Evolutionary conservation across 2,888 invertebrate genomes (phyloP).

Genomic region (Chelonus formosanus): DNA sequence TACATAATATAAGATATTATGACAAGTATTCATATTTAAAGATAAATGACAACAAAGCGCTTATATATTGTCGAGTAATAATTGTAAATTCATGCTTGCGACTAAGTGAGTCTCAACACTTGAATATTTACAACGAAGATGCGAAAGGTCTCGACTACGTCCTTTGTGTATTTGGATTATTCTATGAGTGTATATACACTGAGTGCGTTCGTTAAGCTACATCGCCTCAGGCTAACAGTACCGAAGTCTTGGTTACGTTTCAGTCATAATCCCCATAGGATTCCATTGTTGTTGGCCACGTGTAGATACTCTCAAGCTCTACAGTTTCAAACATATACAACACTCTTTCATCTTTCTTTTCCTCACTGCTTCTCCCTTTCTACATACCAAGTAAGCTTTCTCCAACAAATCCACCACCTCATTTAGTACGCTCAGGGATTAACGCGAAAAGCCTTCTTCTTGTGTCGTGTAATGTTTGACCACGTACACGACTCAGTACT

Average conservation of each 20-base stretch:
- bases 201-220: constrained; percentile 47
- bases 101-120: constrained; percentile 3
- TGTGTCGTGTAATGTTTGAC: constrained; percentile 58
- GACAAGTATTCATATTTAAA: no score
- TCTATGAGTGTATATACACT: constrained; percentile 13
- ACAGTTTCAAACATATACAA: constrained; percentile 52
- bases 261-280: constrained; percentile 56
- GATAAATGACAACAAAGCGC: no score
- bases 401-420: constrained; percentile 65
- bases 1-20: no score
- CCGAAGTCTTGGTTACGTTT: constrained; percentile 37
- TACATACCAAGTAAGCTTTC: constrained; percentile 58
- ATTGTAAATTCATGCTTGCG: not conserved
- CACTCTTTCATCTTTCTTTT: constrained; percentile 36
- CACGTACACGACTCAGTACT: constrained; percentile 57
- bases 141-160: constrained; percentile 2
- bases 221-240: constrained; percentile 39
- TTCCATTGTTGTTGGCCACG: constrained; percentile 60
- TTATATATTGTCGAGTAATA: constrained; percentile 4
- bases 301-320: constrained; percentile 56
- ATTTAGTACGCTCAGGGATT: constrained; percentile 61
- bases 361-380: constrained; percentile 26
- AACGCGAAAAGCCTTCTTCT: constrained; percentile 58
- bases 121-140: constrained; percentile 26
- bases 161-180: constrained; percentile 32